Evolutionary conservation across 1,140 invertebrate species (phyloP), one percentile per base, ranked within the genome.

Genomic region (Solen grandis): DNA sequence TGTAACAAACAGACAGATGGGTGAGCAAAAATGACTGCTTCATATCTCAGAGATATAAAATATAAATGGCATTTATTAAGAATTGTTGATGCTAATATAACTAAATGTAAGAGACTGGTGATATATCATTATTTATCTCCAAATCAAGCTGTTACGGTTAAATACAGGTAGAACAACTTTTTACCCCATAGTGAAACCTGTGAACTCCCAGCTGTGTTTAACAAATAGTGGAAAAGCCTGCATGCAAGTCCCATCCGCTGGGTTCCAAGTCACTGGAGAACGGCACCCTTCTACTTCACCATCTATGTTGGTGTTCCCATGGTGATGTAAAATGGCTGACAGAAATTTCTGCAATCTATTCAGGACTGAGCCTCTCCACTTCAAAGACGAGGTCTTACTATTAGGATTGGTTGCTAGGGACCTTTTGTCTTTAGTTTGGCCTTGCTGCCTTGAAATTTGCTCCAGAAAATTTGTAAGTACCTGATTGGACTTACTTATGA

Each of bases 401-500:
- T 86, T 85, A 13, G 89, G 90, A 70, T 89, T 89, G 5, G 88
- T 60, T 63, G 70, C 79, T 0, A 90, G 79, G 5, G 83, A 74
- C 38, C 81, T 66, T 25, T 75, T 80, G 22, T 74, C 54, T 31
- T 84, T 85, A n/a, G 74, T 82, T 5, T 84, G 72, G 19, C 82
- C 76, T 54, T 81, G 73, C 38, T 82, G 69, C 25, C 82, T 72
- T 8, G 92, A 92, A 66, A 97, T 96, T 93, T 97, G 95, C 81
- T 96, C 95, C 10, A 97, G 92, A 87, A 97, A 96, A 89, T 95
- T 95, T 16, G 94, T 94, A 60, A 97, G 91, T 10, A 97, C 94
- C 88, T 95, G 95, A 62, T 94, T 93, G 63, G 94, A 94, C 87
- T 95, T 94, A 60, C 93, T 90, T 0, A 94, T 94, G 14, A 96